phyloP scores from a whole-genome alignment of 1,140 invertebrate genomes.

The Gryon sp. region DNA sequence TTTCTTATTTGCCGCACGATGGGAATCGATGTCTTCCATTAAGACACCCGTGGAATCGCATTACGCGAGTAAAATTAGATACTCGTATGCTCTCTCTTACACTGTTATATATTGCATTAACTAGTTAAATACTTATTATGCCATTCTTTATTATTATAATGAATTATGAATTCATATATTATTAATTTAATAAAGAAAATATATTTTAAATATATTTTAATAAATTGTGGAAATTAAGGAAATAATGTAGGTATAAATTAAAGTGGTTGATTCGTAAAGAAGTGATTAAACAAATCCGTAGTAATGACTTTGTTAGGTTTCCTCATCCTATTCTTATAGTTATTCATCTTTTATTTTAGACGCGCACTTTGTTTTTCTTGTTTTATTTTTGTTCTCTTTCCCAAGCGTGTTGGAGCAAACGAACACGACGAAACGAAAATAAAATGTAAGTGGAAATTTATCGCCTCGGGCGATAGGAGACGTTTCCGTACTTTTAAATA shows the following conservation, averaged over 20 bases:
- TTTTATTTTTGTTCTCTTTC: slow-evolving; percentile 48
- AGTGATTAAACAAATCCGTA: slow-evolving; percentile 23
- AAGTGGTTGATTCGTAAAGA: too few species aligned
- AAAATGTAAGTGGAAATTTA: slow-evolving; percentile 81
- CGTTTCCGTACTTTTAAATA: slow-evolving; percentile 80
- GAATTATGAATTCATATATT: too few species aligned
- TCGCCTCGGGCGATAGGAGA: slow-evolving; percentile 79
- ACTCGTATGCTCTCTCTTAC: slow-evolving; percentile 34
- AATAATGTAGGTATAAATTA: too few species aligned
- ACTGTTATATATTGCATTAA: slow-evolving; percentile 9
- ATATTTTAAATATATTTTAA: too few species aligned
- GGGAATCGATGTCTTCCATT: slow-evolving; percentile 75
- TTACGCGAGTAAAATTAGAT: slow-evolving; percentile 61
- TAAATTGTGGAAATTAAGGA: too few species aligned
- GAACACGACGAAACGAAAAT: slow-evolving; percentile 77
- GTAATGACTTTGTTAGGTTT: slow-evolving; percentile 31
- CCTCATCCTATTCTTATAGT: slow-evolving; percentile 1
- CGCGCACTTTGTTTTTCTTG: slow-evolving; percentile 42
- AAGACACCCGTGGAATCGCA: slow-evolving; percentile 58
- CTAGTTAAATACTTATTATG: neutral
- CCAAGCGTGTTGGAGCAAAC: slow-evolving; percentile 71
- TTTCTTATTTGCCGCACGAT: slow-evolving; percentile 72
- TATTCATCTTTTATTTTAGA: slow-evolving; percentile 44
- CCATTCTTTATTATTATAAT: too few species aligned
- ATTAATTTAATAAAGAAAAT: too few species aligned